Conservation (phyloP, 2,797 vertebrate species). For the Galagoides demidoff region DNA sequence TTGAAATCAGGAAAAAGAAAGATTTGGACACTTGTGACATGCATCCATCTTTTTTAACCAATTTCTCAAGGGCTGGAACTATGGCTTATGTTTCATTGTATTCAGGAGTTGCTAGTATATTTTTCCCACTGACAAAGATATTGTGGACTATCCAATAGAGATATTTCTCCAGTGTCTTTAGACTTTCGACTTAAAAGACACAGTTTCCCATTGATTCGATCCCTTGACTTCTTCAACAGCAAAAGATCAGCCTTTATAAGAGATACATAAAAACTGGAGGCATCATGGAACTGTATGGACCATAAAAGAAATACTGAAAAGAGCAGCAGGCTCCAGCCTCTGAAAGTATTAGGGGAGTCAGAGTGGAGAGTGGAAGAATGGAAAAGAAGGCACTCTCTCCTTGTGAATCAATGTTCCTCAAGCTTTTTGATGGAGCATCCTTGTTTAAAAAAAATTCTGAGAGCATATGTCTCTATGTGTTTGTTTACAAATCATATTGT, state of each 20-base stretch:
- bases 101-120: not conserved
- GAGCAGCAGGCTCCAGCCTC: not conserved
- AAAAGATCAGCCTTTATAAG: not conserved
- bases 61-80: not conserved
- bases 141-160: not conserved
- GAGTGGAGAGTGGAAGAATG: not conserved
- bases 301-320: not conserved
- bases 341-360: not conserved
- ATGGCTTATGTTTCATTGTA: not conserved
- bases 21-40: not conserved
- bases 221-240: not conserved
- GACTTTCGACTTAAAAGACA: not conserved
- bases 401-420: not conserved
- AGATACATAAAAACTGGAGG: not conserved
- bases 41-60: not conserved
- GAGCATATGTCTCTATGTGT: not conserved
- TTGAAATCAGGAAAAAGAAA: not conserved
- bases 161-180: not conserved
- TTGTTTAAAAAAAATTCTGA: not conserved
- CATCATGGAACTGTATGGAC: not conserved
- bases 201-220: not conserved
- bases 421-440: not conserved
- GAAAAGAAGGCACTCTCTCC: not conserved
- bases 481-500: not conserved
- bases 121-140: not conserved